Base-by-base conservation (phyloP, 2,113 vertebrate species). In the Psittacula cyanocephala region DNA sequence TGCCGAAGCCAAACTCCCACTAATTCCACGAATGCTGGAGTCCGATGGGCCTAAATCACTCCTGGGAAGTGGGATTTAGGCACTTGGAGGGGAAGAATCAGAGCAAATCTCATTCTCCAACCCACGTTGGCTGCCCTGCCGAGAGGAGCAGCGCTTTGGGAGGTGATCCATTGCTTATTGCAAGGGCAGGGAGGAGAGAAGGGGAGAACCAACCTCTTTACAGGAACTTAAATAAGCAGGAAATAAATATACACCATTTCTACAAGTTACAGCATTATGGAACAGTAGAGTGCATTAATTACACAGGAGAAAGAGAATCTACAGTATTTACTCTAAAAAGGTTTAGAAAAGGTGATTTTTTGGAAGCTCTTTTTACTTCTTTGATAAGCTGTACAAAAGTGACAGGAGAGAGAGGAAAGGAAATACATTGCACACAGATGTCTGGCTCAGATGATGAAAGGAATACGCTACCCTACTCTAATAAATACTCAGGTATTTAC, bases 171-270 rank as follows among this genome's bases (percentile, higher is more conserved):
- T 77, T 62, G 62, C 85, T 83, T 85, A 62, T 41, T 39, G 68
- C 35, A 39, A 49, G 43, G 92, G 63, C 84, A 71, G 70, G 70
- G 78, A 74, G 57, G 44, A 60, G 35, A 78, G 28, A 35, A 59
- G 63, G 41, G 68, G 82, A 71, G 64, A 88, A 94, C 96, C 96
- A 95, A 94, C 72, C 86, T 96, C 91, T 98, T 97, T 95, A 91
- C 87, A 97, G 83, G 90, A 97, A 98, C 94, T 98, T 98, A 98
- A 98, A 98, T 98, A 98, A 98, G 98, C 98, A 97, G 94, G 95
- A 98, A 98, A 98, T 98, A 98, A 98, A 98, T 98, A 98, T 87
- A 98, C 97, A 98, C 88, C 71, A 63, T 97, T 97, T 98, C 97
- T 98, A 98, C 97, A 98, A 95, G 97, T 98, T 98, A 98, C 98